Evolutionary conservation across 2,113 vertebrate species (phyloP).

Genomic region (Hydropotes inermis): DNA sequence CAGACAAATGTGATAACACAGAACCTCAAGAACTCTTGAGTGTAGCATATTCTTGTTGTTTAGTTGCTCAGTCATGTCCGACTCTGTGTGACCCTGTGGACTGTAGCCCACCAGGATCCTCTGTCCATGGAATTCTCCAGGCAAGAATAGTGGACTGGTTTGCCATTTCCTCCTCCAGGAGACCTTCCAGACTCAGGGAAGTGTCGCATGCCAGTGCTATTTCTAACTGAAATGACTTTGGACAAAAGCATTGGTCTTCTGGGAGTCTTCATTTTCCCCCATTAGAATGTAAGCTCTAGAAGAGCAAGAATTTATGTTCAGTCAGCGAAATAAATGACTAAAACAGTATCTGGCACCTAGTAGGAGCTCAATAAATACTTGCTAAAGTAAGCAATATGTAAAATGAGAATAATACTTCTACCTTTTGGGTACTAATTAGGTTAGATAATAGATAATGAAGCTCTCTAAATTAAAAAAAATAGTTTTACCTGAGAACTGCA

Average conservation of each 20-base stretch:
- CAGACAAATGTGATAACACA: not conserved
- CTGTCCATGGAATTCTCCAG: not conserved
- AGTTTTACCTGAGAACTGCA: not conserved
- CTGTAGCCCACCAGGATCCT: not conserved
- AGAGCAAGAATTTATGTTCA: not conserved
- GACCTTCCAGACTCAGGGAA: not conserved
- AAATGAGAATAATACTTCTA: not conserved
- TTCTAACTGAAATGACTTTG: not conserved
- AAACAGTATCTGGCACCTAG: not conserved
- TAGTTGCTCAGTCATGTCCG: not conserved
- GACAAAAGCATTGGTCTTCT: not conserved
- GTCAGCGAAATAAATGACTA: not conserved
- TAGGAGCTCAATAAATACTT: not conserved
- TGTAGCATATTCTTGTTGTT: not conserved
- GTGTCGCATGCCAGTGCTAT: not conserved
- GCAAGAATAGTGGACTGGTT: not conserved
- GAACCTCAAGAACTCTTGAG: not conserved
- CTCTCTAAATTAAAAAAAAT: not conserved
- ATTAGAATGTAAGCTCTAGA: not conserved
- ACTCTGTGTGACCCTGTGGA: not conserved
- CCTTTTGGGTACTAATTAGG: not conserved
- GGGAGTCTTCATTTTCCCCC: not conserved
- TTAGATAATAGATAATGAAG: not conserved
- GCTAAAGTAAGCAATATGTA: not conserved
- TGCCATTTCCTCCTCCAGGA: not conserved